A percentile compares a stretch with the other conserved stretches of the same genome.
Conservation (phyloP, 1,140 invertebrate species). For the Brachionus rubens region DNA sequence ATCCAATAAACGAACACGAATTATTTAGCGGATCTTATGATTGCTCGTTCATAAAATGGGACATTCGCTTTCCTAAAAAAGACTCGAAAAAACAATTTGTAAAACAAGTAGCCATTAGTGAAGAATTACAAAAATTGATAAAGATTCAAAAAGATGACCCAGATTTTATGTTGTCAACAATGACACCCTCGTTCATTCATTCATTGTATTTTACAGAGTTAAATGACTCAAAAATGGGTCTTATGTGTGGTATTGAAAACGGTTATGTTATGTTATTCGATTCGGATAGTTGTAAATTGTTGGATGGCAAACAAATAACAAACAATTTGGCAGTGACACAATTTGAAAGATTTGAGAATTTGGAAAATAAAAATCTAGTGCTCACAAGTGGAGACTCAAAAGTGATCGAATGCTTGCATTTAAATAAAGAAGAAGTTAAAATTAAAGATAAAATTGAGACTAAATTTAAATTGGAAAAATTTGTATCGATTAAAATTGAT, state of each 20-base stretch:
- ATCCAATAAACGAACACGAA: not conserved
- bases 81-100: not conserved
- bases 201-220: not conserved
- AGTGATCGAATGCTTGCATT: not conserved
- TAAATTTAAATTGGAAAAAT: constrained; percentile 8
- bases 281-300: not conserved
- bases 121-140: constrained; percentile 7
- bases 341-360: not conserved
- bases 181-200: constrained; percentile 16
- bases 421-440: not conserved
- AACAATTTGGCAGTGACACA: constrained; percentile 9
- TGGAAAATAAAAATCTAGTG: not conserved
- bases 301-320: not conserved
- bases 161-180: constrained; percentile 7
- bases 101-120: not conserved
- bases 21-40: constrained; percentile 26
- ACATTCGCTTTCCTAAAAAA: not conserved
- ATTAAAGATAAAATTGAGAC: not conserved
- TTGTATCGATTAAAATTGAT: not conserved
- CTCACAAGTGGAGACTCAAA: constrained; percentile 15
- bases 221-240: not conserved
- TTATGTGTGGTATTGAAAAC: constrained; percentile 9
- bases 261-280: not conserved
- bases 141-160: not conserved
- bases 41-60: constrained; percentile 26